Evolutionary conservation across 2,888 invertebrate genomes (phyloP).

Genomic region (Deilephila porcellus): DNA sequence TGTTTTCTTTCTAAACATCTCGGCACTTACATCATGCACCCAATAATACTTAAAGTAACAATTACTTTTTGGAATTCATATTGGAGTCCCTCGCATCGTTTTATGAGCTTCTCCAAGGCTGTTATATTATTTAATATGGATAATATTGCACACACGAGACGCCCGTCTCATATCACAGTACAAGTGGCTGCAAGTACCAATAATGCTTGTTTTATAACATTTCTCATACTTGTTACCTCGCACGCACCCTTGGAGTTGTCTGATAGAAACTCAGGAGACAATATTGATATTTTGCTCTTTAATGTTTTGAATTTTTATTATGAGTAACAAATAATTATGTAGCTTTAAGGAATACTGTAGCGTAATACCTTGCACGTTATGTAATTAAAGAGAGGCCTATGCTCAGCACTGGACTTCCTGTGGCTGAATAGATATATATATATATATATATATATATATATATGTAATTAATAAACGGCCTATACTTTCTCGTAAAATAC

Average conservation of each 20-base stretch:
- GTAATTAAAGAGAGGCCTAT: too few relatives aligned
- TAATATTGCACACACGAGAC: conserved; percentile 19
- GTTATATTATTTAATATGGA: conserved; percentile 22
- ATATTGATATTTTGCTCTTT: background rate
- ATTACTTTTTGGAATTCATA: conserved; percentile 21
- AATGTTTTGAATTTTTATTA: background rate
- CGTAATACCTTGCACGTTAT: too few relatives aligned
- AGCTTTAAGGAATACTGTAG: too few relatives aligned
- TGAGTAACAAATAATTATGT: too few relatives aligned
- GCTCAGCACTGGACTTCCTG: too few relatives aligned
- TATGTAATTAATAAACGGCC: too few relatives aligned
- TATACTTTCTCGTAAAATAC: too few relatives aligned
- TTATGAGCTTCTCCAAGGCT: background rate
- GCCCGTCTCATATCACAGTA: conserved; percentile 5
- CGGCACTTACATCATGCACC: background rate
- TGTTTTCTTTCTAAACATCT: background rate
- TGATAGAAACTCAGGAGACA: background rate
- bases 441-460: too few relatives aligned
- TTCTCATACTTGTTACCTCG: background rate
- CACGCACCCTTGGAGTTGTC: background rate
- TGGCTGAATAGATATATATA: too few relatives aligned
- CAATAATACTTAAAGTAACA: background rate
- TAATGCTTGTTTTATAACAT: conserved; percentile 3
- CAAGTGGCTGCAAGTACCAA: conserved; percentile 17
- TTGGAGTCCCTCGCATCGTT: background rate